A percentile compares a stretch with the other conserved stretches of the same genome.
phyloP scores from a whole-genome alignment of 2,888 invertebrate genomes.

The Hyalella azteca region DNA sequence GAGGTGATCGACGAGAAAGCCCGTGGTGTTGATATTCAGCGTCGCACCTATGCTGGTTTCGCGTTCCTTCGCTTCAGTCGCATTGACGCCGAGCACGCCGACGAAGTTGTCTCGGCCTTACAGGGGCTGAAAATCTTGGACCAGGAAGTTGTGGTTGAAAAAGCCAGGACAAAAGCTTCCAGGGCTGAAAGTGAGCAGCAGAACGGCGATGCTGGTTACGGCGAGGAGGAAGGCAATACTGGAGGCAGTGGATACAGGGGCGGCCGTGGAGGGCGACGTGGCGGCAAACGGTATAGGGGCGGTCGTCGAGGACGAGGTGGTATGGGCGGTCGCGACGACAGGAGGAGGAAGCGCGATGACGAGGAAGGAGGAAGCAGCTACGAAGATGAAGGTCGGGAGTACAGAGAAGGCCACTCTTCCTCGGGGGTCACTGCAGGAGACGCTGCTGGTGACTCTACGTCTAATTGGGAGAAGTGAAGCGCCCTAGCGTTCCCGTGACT shows the following conservation, averaged over 20 bases:
- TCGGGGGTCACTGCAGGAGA: background rate
- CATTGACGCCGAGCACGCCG: slow-evolving; percentile 46
- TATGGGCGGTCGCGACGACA: background rate
- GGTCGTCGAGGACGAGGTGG: background rate
- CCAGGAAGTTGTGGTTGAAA: slow-evolving; percentile 50
- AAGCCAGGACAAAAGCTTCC: slow-evolving; percentile 43
- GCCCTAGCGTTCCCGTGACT: slow-evolving; percentile 4
- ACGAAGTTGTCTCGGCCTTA: slow-evolving; percentile 41
- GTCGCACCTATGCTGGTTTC: slow-evolving; percentile 47
- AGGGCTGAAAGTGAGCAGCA: background rate
- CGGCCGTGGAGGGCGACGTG: slow-evolving; percentile 12
- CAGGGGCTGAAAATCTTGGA: slow-evolving; percentile 46
- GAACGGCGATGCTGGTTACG: slow-evolving; percentile 8
- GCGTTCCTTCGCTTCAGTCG: slow-evolving; percentile 53
- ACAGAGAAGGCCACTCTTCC: background rate
- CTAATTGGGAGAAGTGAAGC: slow-evolving; percentile 28
- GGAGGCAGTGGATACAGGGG: slow-evolving; percentile 7
- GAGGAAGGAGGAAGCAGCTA: slow-evolving; percentile 21
- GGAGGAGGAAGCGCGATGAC: slow-evolving; percentile 35
- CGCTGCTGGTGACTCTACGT: background rate
- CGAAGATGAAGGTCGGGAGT: slow-evolving; percentile 19
- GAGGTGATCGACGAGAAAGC: slow-evolving; percentile 37
- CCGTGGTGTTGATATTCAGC: slow-evolving; percentile 47
- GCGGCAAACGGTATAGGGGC: slow-evolving; percentile 12
- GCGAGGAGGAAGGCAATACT: background rate